Percentiles rank a stretch among this genome's conserved stretches.
These are phyloP conservation scores for Xerus inauris DNA, from an alignment of 2,113 vertebrate genomes.

Conservation along the genomic window DNA sequence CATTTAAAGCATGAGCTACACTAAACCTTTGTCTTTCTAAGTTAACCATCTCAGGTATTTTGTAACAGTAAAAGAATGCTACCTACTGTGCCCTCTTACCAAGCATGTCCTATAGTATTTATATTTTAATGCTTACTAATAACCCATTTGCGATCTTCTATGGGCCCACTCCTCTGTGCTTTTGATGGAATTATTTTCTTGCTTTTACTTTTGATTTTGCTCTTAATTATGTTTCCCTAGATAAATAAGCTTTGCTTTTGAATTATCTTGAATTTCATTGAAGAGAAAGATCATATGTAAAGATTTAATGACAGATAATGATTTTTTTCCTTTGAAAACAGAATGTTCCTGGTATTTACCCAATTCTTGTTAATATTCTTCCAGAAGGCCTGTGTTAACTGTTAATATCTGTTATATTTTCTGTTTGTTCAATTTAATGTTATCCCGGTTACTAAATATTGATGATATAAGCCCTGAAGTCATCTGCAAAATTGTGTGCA, in stretches of 20 bases:
- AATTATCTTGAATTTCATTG: not conserved
- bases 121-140: not conserved
- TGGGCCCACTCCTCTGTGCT: not conserved
- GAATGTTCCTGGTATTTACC: not conserved
- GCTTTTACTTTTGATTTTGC: not conserved
- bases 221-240: not conserved
- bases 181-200: not conserved
- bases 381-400: not conserved
- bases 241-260: not conserved
- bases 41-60: not conserved
- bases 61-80: not conserved
- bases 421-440: not conserved
- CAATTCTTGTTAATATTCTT: not conserved
- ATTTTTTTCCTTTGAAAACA: not conserved
- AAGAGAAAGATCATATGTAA: not conserved
- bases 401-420: not conserved
- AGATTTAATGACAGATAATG: not conserved
- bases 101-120: not conserved
- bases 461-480: not conserved
- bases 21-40: not conserved
- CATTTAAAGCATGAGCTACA: not conserved
- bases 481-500: not conserved
- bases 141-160: not conserved
- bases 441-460: not conserved
- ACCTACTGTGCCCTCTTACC: accelerated